Base-by-base conservation (phyloP, 2,113 vertebrate species). In the Halichoeres trimaculatus region DNA sequence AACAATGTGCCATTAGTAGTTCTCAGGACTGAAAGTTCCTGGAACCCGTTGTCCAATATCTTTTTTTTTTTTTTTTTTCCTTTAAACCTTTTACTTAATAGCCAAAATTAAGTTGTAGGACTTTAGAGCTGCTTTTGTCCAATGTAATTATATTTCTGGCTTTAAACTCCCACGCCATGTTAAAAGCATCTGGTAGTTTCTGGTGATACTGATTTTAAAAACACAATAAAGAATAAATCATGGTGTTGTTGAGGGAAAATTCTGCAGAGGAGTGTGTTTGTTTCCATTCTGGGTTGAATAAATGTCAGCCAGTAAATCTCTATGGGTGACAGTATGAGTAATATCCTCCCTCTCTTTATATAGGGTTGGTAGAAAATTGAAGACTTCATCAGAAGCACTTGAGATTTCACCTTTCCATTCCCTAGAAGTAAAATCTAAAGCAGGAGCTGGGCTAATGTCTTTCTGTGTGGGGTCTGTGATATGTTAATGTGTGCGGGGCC, bases 401-500 rank as follows among this genome's bases (percentile, higher is more conserved):
- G 19, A 34, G 40, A 22, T 53, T 63, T 24, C 40, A 23, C 30
- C 1, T 26, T 12, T 16, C 1, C 5, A 22, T 23, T 47, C 9
- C 20, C 16, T 47, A 24, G 2, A 70, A 30, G 16, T 55, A 22
- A 54, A 45, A 6, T 2, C 43, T 19, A 19, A 38, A 20, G 26
- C 16, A 45, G 5, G 50, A 22, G 60, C 48, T 41, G 26, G 48
- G 64, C 36, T 48, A 45, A 36, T 11, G 45, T 36, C 59, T 24
- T 6, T 34, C 52, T 63, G 57, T 48, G 22, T 69, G 47, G 47
- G 56, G 8, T 66, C 68, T 70, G 19, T 23, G 48, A 34, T 60
- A 66, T 75, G 69, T 24, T 65, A 47, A 74, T 81, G 24, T 69
- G 30, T 4, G 35, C 55, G 59, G 7, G 38, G 20, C 30, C 48